Percentiles rank a stretch among this genome's conserved stretches.
phyloP scores from a whole-genome alignment of 1,140 invertebrate genomes.

The Dendroctonus valens region DNA sequence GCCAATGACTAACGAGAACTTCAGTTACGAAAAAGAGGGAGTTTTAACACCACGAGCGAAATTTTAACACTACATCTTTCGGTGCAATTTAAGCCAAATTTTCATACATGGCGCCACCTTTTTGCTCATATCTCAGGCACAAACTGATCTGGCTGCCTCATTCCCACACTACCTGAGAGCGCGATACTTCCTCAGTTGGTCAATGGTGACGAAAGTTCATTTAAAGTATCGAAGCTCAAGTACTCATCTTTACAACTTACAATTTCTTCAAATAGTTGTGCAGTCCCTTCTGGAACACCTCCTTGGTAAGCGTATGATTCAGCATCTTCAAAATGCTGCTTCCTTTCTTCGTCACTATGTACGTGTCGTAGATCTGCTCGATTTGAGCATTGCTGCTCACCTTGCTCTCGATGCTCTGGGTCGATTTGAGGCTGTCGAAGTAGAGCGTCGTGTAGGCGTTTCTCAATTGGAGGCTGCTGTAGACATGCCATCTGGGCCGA shows the following conservation, averaged over 20 bases:
- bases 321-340: constrained; percentile 62
- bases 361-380: constrained; percentile 42
- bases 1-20: too few relatives aligned
- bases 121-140: too few relatives aligned
- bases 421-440: constrained; percentile 43
- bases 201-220: too few relatives aligned
- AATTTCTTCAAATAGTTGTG: constrained; percentile 53
- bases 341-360: constrained; percentile 41
- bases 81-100: too few relatives aligned
- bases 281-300: constrained; percentile 58
- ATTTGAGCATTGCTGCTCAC: constrained; percentile 41
- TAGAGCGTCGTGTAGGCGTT: constrained; percentile 41
- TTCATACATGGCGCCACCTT: too few relatives aligned
- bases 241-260: constrained; percentile 38
- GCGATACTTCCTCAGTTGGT: too few relatives aligned
- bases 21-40: too few relatives aligned
- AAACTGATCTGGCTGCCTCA: too few relatives aligned
- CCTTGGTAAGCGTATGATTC: constrained; percentile 58
- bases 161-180: too few relatives aligned
- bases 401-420: constrained; percentile 39
- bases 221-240: too few relatives aligned
- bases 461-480: constrained; percentile 40
- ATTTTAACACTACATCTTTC: too few relatives aligned
- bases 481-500: constrained; percentile 41
- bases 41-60: too few relatives aligned